A percentile compares a stretch with the other conserved stretches of the same genome.
Conservation (phyloP, 2,888 invertebrate species). For the Orthosia gracilis region DNA sequence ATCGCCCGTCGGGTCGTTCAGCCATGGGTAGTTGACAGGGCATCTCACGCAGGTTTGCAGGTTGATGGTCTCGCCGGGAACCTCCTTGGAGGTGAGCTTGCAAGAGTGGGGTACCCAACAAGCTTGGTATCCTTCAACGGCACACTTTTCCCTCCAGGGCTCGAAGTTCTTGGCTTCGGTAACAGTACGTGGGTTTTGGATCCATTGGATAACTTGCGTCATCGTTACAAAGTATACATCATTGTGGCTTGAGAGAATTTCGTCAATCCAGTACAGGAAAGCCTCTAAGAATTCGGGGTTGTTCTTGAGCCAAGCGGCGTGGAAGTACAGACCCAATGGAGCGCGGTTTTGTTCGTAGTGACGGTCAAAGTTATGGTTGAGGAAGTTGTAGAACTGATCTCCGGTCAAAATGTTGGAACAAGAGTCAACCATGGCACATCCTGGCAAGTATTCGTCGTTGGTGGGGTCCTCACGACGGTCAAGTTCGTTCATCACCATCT, state of each 20-base stretch:
- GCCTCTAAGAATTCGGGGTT: slow-evolving; percentile 98
- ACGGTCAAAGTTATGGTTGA: slow-evolving; percentile 98
- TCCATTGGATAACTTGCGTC: slow-evolving; percentile 99
- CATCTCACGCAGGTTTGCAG: slow-evolving; percentile 98
- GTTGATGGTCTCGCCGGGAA: slow-evolving; percentile 98
- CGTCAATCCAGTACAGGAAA: slow-evolving; percentile 98
- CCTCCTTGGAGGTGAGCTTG: slow-evolving; percentile 97
- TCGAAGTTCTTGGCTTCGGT: slow-evolving; percentile 97
- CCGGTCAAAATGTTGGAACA: slow-evolving; percentile 98
- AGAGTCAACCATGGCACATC: slow-evolving; percentile 98
- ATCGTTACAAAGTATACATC: slow-evolving; percentile 98
- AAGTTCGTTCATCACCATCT: slow-evolving; percentile 98
- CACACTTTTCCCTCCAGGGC: slow-evolving; percentile 98
- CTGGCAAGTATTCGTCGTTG: slow-evolving; percentile 97
- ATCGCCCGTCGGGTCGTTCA: slow-evolving; percentile 97
- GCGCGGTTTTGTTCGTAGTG: slow-evolving; percentile 98
- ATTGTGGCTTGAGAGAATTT: slow-evolving; percentile 95
- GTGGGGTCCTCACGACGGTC: slow-evolving; percentile 97
- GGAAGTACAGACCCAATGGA: slow-evolving; percentile 97
- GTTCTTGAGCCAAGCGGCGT: slow-evolving; percentile 98
- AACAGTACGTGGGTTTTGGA: slow-evolving; percentile 97
- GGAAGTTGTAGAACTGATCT: slow-evolving; percentile 98
- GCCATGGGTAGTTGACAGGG: slow-evolving; percentile 98
- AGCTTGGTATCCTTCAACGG: slow-evolving; percentile 95
- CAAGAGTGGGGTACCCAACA: slow-evolving; percentile 98